phyloP scores from a whole-genome alignment of 2,797 vertebrate species.

The Enteromius treurensis region DNA sequence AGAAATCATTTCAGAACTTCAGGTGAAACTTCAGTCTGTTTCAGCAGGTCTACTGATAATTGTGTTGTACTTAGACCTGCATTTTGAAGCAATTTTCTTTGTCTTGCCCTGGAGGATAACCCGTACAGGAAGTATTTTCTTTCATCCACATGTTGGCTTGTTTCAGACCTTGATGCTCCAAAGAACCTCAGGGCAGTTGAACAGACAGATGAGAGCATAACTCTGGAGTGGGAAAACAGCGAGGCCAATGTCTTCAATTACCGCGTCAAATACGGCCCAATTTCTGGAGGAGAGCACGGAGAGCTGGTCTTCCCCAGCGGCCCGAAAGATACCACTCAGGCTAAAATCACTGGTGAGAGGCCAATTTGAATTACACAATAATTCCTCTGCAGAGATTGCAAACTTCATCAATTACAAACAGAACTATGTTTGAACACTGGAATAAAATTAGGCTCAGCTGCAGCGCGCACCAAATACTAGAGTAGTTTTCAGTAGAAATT shows the following conservation, averaged over 20 bases:
- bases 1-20: background rate
- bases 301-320: constrained; percentile 86
- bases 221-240: constrained; percentile 93
- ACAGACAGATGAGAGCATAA: constrained; percentile 91
- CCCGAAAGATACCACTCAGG: constrained; percentile 82
- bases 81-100: constrained; percentile 32
- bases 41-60: constrained; percentile 2
- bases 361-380: background rate
- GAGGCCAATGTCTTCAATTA: constrained; percentile 84
- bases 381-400: constrained; percentile 14
- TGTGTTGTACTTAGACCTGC: constrained; percentile 18
- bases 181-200: constrained; percentile 83
- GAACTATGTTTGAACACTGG: constrained; percentile 4
- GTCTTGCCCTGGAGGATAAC: constrained; percentile 4
- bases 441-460: background rate
- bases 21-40: constrained; percentile 18
- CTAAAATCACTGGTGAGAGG: constrained; percentile 86
- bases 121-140: constrained; percentile 23
- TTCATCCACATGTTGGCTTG: constrained; percentile 42
- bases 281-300: constrained; percentile 91
- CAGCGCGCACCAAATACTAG: background rate
- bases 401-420: constrained; percentile 16
- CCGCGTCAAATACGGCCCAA: constrained; percentile 92
- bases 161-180: constrained; percentile 90
- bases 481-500: constrained; percentile 11